A percentile compares a stretch with the other conserved stretches of the same genome.
These are phyloP conservation scores for Anseranas semipalmata DNA, from an alignment of 2,113 vertebrate genomes.

Conservation along the genomic window DNA sequence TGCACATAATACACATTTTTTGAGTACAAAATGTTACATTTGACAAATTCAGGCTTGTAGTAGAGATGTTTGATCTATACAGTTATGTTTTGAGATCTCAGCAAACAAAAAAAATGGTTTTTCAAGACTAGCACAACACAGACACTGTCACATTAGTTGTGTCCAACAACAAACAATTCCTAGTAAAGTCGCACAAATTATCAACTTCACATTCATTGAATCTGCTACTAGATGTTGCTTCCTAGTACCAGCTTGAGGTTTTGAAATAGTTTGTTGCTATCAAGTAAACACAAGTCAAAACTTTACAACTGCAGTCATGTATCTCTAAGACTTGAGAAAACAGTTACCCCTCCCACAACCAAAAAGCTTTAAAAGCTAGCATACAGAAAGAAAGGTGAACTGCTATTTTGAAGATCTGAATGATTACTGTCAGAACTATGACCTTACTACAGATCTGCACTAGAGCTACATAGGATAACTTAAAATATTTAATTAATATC, in stretches of 20 bases:
- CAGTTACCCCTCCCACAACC: background rate
- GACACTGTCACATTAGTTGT: background rate
- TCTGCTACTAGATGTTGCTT: background rate
- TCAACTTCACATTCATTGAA: background rate
- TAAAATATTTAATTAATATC: background rate
- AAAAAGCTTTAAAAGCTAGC: background rate
- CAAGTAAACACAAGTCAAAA: background rate
- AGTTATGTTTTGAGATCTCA: background rate
- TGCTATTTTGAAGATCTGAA: background rate
- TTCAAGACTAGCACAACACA: background rate
- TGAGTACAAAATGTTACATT: background rate
- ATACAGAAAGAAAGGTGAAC: background rate
- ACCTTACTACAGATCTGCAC: background rate
- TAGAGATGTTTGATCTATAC: background rate
- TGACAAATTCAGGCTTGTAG: background rate
- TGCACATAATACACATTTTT: background rate
- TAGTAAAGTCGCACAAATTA: background rate
- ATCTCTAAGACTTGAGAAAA: background rate
- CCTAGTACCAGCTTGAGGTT: background rate
- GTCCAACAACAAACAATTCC: background rate
- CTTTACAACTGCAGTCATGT: background rate
- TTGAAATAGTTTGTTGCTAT: background rate
- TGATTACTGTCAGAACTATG: background rate
- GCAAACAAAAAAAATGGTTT: background rate
- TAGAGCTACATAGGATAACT: background rate